Evolutionary conservation across 1,140 invertebrate genomes (phyloP).

Genomic region (Drosophila sp.): DNA sequence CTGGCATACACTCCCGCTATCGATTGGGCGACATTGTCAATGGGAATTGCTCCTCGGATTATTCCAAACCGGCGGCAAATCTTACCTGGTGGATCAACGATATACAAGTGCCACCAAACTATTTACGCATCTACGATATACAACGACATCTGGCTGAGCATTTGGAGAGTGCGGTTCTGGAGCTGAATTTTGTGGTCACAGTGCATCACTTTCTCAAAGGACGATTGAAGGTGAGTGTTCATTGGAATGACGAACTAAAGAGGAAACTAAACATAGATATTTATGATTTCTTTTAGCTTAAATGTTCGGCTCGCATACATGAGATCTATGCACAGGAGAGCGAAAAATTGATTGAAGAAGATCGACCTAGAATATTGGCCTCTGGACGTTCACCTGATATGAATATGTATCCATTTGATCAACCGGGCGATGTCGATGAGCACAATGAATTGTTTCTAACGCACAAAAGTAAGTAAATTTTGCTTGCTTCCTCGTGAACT

Average conservation of each 20-base stretch:
- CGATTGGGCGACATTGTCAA: slow-evolving; percentile 88
- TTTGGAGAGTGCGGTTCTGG: slow-evolving; percentile 72
- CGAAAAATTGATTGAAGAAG: slow-evolving; percentile 80
- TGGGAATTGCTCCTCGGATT: slow-evolving; percentile 89
- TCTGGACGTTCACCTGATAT: slow-evolving; percentile 80
- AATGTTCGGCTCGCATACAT: slow-evolving; percentile 79
- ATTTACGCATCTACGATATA: slow-evolving; percentile 67
- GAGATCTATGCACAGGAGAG: slow-evolving; percentile 76
- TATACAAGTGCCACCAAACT: slow-evolving; percentile 83
- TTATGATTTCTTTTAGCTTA: slow-evolving; percentile 44
- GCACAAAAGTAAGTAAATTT: slow-evolving; percentile 67
- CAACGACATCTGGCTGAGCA: slow-evolving; percentile 72
- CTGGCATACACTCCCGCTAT: slow-evolving; percentile 88
- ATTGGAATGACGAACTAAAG: neutral
- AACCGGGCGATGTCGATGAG: slow-evolving; percentile 62
- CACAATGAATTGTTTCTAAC: slow-evolving; percentile 74
- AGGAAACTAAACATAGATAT: neutral
- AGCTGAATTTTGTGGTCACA: slow-evolving; percentile 84
- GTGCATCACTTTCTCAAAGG: slow-evolving; percentile 84
- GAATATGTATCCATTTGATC: slow-evolving; percentile 79
- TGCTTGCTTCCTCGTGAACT: no score
- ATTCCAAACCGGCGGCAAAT: slow-evolving; percentile 91
- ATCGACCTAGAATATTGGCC: slow-evolving; percentile 77
- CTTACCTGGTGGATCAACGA: slow-evolving; percentile 94
- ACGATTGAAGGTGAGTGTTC: slow-evolving; percentile 83